Conservation (phyloP, 2,888 invertebrate species). For the Atrina japonica region DNA sequence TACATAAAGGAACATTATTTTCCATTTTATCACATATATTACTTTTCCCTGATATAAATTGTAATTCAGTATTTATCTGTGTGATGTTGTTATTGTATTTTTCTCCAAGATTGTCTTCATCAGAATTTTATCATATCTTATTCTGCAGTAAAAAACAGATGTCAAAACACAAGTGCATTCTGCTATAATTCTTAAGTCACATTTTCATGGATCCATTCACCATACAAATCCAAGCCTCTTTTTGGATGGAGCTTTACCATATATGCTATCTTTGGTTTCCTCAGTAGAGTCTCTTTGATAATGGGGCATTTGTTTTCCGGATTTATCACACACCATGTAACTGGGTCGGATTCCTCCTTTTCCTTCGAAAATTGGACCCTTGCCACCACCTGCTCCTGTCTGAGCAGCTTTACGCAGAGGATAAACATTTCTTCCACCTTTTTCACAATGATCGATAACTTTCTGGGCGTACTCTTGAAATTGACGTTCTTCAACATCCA, state of each 20-base stretch:
- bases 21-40: too few species aligned
- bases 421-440: conserved; percentile 78
- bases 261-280: conserved; percentile 74
- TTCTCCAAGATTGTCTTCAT: too few species aligned
- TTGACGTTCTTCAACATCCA: conserved; percentile 78
- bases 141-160: too few species aligned
- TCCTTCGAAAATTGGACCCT: conserved; percentile 76
- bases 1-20: too few species aligned
- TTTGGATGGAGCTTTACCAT: conserved; percentile 70
- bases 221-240: conserved; percentile 79
- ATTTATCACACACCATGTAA: conserved; percentile 77
- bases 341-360: conserved; percentile 79
- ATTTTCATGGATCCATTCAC: conserved; percentile 57
- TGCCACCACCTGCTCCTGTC: conserved; percentile 76
- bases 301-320: conserved; percentile 78
- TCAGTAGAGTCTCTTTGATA: conserved; percentile 75
- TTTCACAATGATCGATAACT: conserved; percentile 79
- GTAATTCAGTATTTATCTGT: too few species aligned
- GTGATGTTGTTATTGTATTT: too few species aligned
- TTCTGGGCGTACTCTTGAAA: conserved; percentile 79
- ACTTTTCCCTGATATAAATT: too few species aligned
- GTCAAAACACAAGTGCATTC: too few species aligned
- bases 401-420: conserved; percentile 77
- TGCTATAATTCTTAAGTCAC: too few species aligned
- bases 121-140: too few species aligned